Conservation (phyloP, 2,113 vertebrate genomes). For the Okapia johnstoni region DNA sequence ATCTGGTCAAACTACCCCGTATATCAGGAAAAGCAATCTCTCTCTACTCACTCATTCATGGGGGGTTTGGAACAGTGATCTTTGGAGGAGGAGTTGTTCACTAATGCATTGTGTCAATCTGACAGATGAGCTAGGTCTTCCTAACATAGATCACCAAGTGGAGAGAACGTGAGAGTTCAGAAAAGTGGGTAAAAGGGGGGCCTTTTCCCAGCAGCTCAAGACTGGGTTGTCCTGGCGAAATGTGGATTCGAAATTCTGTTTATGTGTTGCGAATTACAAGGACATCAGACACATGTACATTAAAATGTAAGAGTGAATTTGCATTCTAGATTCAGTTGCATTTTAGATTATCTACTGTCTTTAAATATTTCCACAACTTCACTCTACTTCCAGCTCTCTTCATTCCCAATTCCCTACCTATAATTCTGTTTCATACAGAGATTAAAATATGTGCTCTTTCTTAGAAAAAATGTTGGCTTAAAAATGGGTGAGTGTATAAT, state of each 20-base stretch:
- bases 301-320: constrained; percentile 37
- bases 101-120: rapidly evolving
- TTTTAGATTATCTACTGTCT: constrained; percentile 43
- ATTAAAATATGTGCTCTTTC: constrained; percentile 48
- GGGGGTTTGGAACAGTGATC: rapidly evolving
- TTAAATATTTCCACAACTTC: constrained; percentile 57
- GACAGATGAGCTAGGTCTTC: not conserved
- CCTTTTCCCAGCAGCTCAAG: not conserved
- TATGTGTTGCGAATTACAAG: not conserved
- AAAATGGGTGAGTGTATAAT: constrained; percentile 46
- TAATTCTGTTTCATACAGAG: constrained; percentile 35
- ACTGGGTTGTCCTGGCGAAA: not conserved
- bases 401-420: constrained; percentile 32
- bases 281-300: constrained; percentile 20
- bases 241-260: not conserved
- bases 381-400: not conserved
- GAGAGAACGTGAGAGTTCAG: not conserved
- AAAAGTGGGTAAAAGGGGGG: not conserved
- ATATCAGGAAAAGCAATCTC: not conserved
- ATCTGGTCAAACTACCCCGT: not conserved
- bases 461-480: constrained; percentile 37
- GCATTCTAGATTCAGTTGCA: constrained; percentile 44
- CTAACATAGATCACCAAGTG: rapidly evolving
- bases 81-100: not conserved
- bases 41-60: rapidly evolving